Evolutionary conservation across 2,113 vertebrate species (phyloP), one percentile per base, ranked within the genome.

Genomic region (Jacana jacana): DNA sequence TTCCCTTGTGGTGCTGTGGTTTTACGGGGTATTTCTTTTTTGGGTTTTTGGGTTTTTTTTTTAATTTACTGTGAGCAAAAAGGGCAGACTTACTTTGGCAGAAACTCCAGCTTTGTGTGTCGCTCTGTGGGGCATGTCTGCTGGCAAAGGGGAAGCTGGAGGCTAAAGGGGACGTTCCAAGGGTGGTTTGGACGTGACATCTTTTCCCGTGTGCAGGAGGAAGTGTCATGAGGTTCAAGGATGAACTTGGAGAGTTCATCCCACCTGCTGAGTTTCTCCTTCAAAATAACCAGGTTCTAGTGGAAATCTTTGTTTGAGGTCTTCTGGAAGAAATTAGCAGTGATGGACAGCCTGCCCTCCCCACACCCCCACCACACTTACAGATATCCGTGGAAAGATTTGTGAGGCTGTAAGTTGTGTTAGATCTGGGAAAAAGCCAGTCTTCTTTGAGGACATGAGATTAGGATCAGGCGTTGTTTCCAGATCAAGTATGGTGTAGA

Each of bases 1-100:
- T 93, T 96, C 80, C 86, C 80, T 92, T 92, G 60, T 86, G 89
- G 55, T 91, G 42, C 77, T 93, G 69, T 91, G 69, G 87, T 81
- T 94, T 68, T 68, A 39, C 46, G 71, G 72, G 33, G 5, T 23
- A 2, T 63, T 88, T 65, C 0, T 63, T 22, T 49, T 49, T 42
- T 23, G 8, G 12, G 19, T 5, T 28, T 18, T 9, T 35, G 20
- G 9, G 7, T 11, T 35, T 27, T 51, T 24, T 76, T 35, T 63
- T 42, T 13, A 15, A 51, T 57, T 72, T 82, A 49, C 79, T 49
- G 25, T 57, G 51, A 54, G 33, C 17, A 44, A 44, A 93, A 83
- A 33, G 27, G 15, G 40, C 13, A 86, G 24, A 17, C 7, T 73
- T 4, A 37, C 15, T 80, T 90, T 5, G 3, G 42, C 64, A 75